These are phyloP conservation scores for Thrips palmi DNA, from an alignment of 1,140 invertebrate species.

Conservation along the genomic window DNA sequence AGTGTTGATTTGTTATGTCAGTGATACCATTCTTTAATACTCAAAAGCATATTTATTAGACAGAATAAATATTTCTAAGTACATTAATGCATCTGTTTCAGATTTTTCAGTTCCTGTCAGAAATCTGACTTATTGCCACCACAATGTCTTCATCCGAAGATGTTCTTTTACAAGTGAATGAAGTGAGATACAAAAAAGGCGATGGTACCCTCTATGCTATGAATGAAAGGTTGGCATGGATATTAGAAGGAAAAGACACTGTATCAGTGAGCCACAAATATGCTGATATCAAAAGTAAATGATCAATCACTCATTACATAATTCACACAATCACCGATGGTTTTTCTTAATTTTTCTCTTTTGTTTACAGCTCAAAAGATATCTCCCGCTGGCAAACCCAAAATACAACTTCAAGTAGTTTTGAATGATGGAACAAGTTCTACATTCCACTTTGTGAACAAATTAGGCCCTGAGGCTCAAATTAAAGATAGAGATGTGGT, in stretches of 20 bases:
- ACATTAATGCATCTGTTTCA: too few species aligned
- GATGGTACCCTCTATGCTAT: slow-evolving; percentile 92
- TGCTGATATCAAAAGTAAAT: slow-evolving; percentile 85
- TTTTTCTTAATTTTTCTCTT: slow-evolving; percentile 7
- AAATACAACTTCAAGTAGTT: slow-evolving; percentile 96
- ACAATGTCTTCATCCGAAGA: slow-evolving; percentile 81
- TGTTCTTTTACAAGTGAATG: slow-evolving; percentile 74
- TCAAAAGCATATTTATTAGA: too few species aligned
- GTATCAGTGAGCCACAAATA: slow-evolving; percentile 86
- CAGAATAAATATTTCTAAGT: too few species aligned
- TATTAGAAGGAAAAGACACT: slow-evolving; percentile 77
- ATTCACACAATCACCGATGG: slow-evolving; percentile 7
- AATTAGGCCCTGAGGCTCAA: slow-evolving; percentile 59
- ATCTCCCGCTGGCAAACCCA: slow-evolving; percentile 92
- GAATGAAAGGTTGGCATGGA: slow-evolving; percentile 89
- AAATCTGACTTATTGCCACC: slow-evolving; percentile 11
- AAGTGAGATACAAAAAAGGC: slow-evolving; percentile 89
- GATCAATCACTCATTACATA: slow-evolving; percentile 9
- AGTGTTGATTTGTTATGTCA: too few species aligned
- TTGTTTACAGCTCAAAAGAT: slow-evolving; percentile 82
- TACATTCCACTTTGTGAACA: slow-evolving; percentile 96
- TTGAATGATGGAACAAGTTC: slow-evolving; percentile 83
- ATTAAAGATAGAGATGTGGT: slow-evolving; percentile 81
- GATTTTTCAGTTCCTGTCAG: too few species aligned
- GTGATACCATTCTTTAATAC: too few species aligned